A percentile compares a stretch with the other conserved stretches of the same genome.
Evolutionary conservation across 2,113 vertebrate species (phyloP).

Genomic region (Odobenus rosmarus): DNA sequence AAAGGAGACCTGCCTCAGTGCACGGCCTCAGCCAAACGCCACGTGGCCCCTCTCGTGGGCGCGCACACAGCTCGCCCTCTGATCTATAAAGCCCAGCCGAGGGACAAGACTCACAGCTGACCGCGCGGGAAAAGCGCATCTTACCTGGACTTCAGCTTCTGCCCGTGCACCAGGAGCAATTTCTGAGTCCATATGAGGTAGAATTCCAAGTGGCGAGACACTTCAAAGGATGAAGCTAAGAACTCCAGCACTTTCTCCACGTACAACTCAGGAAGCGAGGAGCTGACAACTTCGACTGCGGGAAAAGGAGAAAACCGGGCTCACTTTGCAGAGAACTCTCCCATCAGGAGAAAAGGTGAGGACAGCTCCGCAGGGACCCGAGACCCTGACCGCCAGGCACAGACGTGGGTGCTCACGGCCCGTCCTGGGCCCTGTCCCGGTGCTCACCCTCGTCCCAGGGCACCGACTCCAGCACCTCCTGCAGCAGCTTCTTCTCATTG

Average conservation of each 20-base stretch:
- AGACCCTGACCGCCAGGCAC: background rate
- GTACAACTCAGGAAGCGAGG: conserved; percentile 93
- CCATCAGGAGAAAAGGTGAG: accelerated
- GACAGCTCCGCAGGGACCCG: background rate
- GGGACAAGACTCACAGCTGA: accelerated
- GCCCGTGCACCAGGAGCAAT: conserved; percentile 93
- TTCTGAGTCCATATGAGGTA: conserved; percentile 94
- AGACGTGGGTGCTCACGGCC: no score
- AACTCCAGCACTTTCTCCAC: conserved; percentile 95
- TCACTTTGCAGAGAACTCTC: background rate
- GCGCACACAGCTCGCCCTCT: accelerated
- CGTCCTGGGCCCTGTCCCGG: accelerated
- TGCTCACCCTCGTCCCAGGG: conserved; percentile 91
- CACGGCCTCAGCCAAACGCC: background rate
- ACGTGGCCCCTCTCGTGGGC: background rate
- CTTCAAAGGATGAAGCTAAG: conserved; percentile 91
- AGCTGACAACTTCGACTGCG: conserved; percentile 91
- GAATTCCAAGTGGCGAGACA: conserved; percentile 94
- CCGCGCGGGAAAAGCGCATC: accelerated
- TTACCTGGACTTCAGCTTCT: conserved; percentile 94
- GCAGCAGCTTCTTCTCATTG: conserved; percentile 92
- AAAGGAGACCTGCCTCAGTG: background rate
- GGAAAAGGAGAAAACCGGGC: accelerated
- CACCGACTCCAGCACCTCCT: conserved; percentile 92
- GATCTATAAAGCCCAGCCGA: background rate